Conservation (phyloP, 2,888 invertebrate species). For the Podabrus alpinus region DNA sequence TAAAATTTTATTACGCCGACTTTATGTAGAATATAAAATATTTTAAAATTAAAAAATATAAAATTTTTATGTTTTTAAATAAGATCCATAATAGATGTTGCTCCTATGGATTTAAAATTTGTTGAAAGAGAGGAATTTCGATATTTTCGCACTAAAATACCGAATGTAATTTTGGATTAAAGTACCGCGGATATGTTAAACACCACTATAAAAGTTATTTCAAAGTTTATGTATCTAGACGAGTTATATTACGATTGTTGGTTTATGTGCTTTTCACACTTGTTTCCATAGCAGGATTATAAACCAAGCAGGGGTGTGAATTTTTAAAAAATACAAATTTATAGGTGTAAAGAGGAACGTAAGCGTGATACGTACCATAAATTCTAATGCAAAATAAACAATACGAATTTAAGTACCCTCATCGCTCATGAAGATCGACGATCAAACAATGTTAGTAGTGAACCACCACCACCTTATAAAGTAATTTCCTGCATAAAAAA, state of each 20-base stretch:
- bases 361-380: background rate
- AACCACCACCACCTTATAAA: background rate
- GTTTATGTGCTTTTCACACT: constrained; percentile 20
- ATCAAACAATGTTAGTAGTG: background rate
- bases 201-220: constrained; percentile 29
- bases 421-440: background rate
- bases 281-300: constrained; percentile 19
- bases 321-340: background rate
- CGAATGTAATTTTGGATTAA: constrained; percentile 22
- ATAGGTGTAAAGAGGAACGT: background rate
- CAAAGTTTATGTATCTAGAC: constrained; percentile 22
- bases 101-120: no score
- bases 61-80: constrained; percentile 10
- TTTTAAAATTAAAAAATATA: constrained; percentile 33
- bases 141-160: constrained; percentile 22
- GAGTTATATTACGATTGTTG: constrained; percentile 19
- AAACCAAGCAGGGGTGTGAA: background rate
- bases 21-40: constrained; percentile 30
- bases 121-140: constrained; percentile 24
- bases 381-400: background rate
- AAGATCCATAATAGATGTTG: background rate
- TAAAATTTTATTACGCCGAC: constrained; percentile 13
- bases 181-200: constrained; percentile 29
- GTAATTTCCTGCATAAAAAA: background rate
- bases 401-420: background rate